A percentile compares a stretch with the other conserved stretches of the same genome.
These are phyloP conservation scores for Hybos culiciformis DNA, from an alignment of 2,888 invertebrate species.

Conservation along the genomic window DNA sequence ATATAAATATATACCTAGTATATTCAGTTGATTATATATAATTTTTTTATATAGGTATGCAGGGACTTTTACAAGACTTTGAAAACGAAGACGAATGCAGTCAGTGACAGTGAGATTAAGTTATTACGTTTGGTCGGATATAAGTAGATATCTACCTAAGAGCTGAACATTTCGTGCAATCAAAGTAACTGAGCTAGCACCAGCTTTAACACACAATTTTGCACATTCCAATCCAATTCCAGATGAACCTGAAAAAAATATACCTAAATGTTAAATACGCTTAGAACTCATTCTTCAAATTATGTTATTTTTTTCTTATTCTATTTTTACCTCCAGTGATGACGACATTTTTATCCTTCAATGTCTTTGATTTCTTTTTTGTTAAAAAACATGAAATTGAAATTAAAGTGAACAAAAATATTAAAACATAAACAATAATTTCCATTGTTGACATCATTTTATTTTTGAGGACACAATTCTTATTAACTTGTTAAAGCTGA, in stretches of 20 bases:
- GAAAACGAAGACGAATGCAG: too few relatives aligned
- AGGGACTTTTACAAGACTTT: too few relatives aligned
- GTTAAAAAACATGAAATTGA: conserved; percentile 25
- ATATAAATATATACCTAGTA: too few relatives aligned
- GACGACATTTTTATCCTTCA: conserved; percentile 43
- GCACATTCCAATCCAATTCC: conserved; percentile 86
- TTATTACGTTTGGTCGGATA: too few relatives aligned
- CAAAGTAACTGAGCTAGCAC: conserved; percentile 83
- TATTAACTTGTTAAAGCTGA: too few relatives aligned
- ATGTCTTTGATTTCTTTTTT: conserved; percentile 17
- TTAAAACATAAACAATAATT: too few relatives aligned
- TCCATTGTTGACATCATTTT: too few relatives aligned
- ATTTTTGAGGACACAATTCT: too few relatives aligned
- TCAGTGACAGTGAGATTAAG: too few relatives aligned
- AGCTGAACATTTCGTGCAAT: conserved; percentile 67
- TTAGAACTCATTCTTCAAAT: conserved; percentile 12
- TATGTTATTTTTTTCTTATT: conserved; percentile 14
- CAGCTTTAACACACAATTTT: conserved; percentile 57
- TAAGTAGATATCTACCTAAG: conserved; percentile 44
- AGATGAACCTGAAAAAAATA: conserved; percentile 87
- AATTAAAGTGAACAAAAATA: too few relatives aligned
- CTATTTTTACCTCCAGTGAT: conserved; percentile 59
- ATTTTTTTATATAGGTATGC: too few relatives aligned
- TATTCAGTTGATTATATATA: too few relatives aligned
- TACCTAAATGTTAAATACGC: conserved; percentile 45